These are phyloP conservation scores for Rhadinocentrus ornatus DNA, from an alignment of 2,797 vertebrate species.

Conservation along the genomic window DNA sequence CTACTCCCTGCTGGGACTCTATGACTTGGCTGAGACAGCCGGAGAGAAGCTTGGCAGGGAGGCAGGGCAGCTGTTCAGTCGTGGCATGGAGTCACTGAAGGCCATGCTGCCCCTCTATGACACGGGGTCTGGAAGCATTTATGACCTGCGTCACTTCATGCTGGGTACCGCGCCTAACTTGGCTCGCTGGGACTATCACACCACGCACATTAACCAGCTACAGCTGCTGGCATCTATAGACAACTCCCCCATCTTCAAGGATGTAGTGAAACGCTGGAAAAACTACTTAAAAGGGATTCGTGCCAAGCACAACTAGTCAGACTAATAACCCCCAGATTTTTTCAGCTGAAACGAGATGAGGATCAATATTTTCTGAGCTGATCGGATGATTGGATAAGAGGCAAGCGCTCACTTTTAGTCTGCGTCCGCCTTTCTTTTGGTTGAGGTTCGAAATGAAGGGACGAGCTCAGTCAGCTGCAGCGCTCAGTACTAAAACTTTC, in stretches of 20 bases:
- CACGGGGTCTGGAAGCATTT: slow-evolving; percentile 97
- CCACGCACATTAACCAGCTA: slow-evolving; percentile 99
- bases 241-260: slow-evolving; percentile 90
- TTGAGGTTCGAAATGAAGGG: slow-evolving; percentile 37
- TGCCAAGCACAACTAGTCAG: slow-evolving; percentile 96
- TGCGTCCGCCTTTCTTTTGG: slow-evolving; percentile 19
- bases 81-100: slow-evolving; percentile 94
- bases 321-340: neutral
- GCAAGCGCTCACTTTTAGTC: slow-evolving; percentile 10
- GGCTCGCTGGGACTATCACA: slow-evolving; percentile 99
- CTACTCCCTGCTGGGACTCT: slow-evolving; percentile 95
- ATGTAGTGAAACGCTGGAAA: slow-evolving; percentile 95
- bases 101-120: slow-evolving; percentile 97
- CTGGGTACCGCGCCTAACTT: slow-evolving; percentile 94
- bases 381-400: slow-evolving; percentile 26
- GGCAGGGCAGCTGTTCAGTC: slow-evolving; percentile 88
- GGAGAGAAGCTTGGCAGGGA: slow-evolving; percentile 89
- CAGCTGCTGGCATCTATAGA: slow-evolving; percentile 94
- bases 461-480: slow-evolving; percentile 60
- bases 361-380: slow-evolving; percentile 13
- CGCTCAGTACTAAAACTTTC: slow-evolving; percentile 53
- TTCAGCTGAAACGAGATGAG: slow-evolving; percentile 12
- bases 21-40: slow-evolving; percentile 93
- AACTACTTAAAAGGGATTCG: slow-evolving; percentile 93
- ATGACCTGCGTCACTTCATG: slow-evolving; percentile 97